phyloP scores from a whole-genome alignment of 2,797 vertebrate genomes.

The Molossus molossus region DNA sequence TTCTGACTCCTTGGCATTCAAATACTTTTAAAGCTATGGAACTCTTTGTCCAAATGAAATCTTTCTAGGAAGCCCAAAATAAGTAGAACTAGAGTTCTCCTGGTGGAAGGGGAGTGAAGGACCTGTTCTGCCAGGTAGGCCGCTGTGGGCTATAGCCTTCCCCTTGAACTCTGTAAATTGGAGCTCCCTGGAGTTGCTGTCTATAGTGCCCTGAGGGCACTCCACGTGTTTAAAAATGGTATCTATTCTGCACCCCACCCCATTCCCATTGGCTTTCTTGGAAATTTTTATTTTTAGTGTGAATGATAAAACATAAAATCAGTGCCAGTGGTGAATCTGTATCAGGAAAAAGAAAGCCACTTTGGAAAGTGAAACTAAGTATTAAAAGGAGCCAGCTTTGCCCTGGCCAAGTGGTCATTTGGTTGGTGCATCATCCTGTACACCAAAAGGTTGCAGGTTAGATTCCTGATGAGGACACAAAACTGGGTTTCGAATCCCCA shows the following conservation, averaged over 20 bases:
- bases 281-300: constrained; percentile 60
- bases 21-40: constrained; percentile 37
- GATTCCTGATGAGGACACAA: neutral
- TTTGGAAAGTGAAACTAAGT: constrained; percentile 68
- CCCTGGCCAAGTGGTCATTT: neutral
- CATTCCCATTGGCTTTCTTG: constrained; percentile 46
- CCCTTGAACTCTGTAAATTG: neutral
- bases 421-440: neutral
- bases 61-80: constrained; percentile 7
- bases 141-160: neutral
- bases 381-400: constrained; percentile 32
- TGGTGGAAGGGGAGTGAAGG: neutral
- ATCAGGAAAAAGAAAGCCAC: constrained; percentile 24
- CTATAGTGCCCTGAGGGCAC: neutral
- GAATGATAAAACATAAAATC: constrained; percentile 51
- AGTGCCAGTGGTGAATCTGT: constrained; percentile 31
- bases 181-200: neutral
- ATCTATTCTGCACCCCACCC: neutral
- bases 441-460: neutral
- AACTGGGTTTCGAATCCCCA: neutral
- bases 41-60: constrained; percentile 8
- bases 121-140: neutral
- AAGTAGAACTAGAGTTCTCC: neutral
- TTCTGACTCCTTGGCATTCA: constrained; percentile 45
- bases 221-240: neutral